Conservation (phyloP, 2,888 invertebrate genomes). For the Drosophila nr. perissopoda region DNA sequence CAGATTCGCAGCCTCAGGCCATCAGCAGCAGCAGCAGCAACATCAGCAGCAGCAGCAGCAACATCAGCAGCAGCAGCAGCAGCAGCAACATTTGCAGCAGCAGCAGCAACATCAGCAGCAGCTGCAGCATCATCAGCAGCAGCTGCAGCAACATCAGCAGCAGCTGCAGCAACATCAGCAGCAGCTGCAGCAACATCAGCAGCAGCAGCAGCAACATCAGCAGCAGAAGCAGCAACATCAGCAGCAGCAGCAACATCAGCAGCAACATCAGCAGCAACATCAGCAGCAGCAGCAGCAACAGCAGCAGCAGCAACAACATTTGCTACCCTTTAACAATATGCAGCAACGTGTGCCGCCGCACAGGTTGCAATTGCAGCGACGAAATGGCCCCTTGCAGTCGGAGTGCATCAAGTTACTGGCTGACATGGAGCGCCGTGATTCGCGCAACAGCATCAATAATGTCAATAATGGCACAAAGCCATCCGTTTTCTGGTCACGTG, state of each 20-base stretch:
- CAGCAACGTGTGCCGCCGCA: conserved; percentile 39
- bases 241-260: conserved; percentile 13
- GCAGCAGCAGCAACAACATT: conserved; percentile 28
- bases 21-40: conserved; percentile 10
- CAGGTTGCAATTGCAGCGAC: conserved; percentile 46
- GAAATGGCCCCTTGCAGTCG: conserved; percentile 42
- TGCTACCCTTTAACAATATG: conserved; percentile 57
- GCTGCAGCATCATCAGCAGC: conserved; percentile 22
- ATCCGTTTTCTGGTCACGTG: conserved; percentile 83
- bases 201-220: conserved; percentile 32
- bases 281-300: conserved; percentile 2
- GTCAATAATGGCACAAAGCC: conserved; percentile 45
- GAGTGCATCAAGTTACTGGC: conserved; percentile 65
- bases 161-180: conserved; percentile 33
- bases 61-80: conserved; percentile 7
- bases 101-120: conserved; percentile 17
- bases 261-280: conserved; percentile 30
- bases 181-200: conserved; percentile 5
- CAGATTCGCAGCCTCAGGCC: conserved; percentile 12
- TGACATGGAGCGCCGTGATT: conserved; percentile 48
- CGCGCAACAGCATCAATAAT: conserved; percentile 38
- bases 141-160: not conserved
- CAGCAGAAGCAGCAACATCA: conserved; percentile 21
- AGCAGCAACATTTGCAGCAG: conserved; percentile 38
- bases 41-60: not conserved